These are phyloP conservation scores for Amblyjoppa proteus DNA, from an alignment of 2,888 invertebrate species.

Conservation along the genomic window DNA sequence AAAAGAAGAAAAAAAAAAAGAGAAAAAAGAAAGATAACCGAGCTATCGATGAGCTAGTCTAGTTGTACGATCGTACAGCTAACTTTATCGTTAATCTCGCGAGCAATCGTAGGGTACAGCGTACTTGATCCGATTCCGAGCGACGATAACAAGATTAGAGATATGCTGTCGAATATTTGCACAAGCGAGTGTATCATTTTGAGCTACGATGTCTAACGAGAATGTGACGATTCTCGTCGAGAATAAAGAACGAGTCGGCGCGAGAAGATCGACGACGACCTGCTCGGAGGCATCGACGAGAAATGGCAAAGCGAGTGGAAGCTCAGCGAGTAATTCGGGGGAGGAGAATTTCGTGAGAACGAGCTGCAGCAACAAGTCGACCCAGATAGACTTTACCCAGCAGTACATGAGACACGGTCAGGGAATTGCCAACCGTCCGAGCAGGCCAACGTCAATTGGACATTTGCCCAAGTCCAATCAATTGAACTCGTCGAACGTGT, in stretches of 20 bases:
- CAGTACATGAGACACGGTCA: conserved; percentile 70
- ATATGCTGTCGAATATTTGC: conserved; percentile 49
- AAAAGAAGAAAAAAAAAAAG: background rate
- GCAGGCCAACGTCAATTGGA: conserved; percentile 79
- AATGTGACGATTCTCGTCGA: conserved; percentile 50
- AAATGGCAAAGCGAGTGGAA: conserved; percentile 51
- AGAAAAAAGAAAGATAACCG: background rate
- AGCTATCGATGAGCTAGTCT: background rate
- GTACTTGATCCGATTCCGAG: conserved; percentile 14
- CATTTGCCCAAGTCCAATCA: conserved; percentile 75
- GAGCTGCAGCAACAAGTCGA: conserved; percentile 76
- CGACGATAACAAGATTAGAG: conserved; percentile 2
- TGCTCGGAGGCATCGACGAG: conserved; percentile 33
- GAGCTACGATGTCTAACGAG: conserved; percentile 65
- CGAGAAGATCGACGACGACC: conserved; percentile 24
- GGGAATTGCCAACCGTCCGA: conserved; percentile 68
- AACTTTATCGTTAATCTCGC: background rate
- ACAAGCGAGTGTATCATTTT: background rate
- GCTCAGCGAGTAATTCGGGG: conserved; percentile 59
- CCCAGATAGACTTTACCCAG: conserved; percentile 79
- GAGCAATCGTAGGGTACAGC: background rate
- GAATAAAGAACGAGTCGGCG: conserved; percentile 31
- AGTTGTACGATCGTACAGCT: background rate
- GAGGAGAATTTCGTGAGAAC: conserved; percentile 49
- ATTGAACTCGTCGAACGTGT: conserved; percentile 73